phyloP scores from a whole-genome alignment of 2,113 vertebrate genomes.

The Percina caprodes region DNA sequence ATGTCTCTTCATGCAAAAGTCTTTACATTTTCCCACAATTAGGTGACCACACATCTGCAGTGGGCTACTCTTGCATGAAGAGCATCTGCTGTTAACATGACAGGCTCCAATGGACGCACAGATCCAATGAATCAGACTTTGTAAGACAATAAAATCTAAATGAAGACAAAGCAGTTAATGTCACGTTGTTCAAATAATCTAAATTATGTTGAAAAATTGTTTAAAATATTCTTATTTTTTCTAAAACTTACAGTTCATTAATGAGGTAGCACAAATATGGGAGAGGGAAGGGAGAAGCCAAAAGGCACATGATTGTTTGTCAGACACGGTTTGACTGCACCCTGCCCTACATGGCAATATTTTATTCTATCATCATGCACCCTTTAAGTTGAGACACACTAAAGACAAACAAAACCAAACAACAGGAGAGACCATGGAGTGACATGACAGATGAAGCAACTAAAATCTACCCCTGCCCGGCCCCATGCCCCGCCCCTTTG shows the following conservation, averaged over 20 bases:
- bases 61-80: conserved; percentile 48
- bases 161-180: conserved; percentile 33
- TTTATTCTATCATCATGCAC: conserved; percentile 48
- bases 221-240: background rate
- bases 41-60: conserved; percentile 31
- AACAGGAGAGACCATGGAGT: conserved; percentile 65
- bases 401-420: conserved; percentile 43
- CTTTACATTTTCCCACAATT: conserved; percentile 44
- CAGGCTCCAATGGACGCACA: conserved; percentile 35
- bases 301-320: background rate
- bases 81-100: conserved; percentile 60
- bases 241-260: conserved; percentile 10
- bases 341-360: conserved; percentile 10
- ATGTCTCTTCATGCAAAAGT: conserved; percentile 68
- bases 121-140: conserved; percentile 46
- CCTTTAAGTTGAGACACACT: conserved; percentile 46
- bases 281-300: conserved; percentile 48
- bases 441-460: conserved; percentile 72
- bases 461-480: conserved; percentile 44
- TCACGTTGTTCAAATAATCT: background rate
- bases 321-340: conserved; percentile 32
- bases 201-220: background rate
- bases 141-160: conserved; percentile 36
- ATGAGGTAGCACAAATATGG: conserved; percentile 23
- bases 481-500: conserved; percentile 65